These are phyloP conservation scores for Cyphomyrus discorhynchus DNA, from an alignment of 2,113 vertebrate genomes.

Conservation along the genomic window DNA sequence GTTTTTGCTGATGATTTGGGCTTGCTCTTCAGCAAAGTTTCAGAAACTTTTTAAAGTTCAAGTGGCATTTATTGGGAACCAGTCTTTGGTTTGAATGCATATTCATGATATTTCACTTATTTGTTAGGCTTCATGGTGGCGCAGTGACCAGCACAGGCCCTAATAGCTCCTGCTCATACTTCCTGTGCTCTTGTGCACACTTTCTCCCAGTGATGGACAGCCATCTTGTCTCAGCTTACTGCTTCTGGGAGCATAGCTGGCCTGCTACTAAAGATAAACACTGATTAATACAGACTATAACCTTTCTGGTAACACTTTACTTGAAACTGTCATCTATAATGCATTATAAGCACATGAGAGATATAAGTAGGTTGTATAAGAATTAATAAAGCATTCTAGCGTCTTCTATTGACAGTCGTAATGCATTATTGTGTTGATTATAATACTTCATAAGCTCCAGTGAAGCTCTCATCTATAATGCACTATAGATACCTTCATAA, in stretches of 20 bases:
- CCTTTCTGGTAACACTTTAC: neutral
- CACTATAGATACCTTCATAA: neutral
- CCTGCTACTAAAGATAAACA: neutral
- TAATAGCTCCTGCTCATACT: neutral
- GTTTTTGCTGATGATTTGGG: neutral
- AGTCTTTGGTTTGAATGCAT: neutral
- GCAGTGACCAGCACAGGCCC: neutral
- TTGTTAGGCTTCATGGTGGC: neutral
- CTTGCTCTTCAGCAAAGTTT: neutral
- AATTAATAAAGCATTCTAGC: neutral
- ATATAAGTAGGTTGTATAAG: neutral
- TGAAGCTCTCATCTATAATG: neutral
- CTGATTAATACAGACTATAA: neutral
- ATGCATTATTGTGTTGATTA: neutral
- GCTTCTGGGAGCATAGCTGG: neutral
- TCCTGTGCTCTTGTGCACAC: neutral
- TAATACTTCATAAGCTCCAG: neutral
- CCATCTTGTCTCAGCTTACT: neutral
- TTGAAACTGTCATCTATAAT: neutral
- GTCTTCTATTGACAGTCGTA: neutral
- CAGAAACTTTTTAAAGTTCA: neutral
- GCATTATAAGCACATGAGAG: neutral
- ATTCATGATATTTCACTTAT: neutral
- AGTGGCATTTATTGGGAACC: neutral
- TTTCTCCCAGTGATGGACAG: neutral